Evolutionary conservation across 2,113 vertebrate genomes (phyloP), one percentile per base, ranked within the genome.

Genomic region (Eulemur macaco): DNA sequence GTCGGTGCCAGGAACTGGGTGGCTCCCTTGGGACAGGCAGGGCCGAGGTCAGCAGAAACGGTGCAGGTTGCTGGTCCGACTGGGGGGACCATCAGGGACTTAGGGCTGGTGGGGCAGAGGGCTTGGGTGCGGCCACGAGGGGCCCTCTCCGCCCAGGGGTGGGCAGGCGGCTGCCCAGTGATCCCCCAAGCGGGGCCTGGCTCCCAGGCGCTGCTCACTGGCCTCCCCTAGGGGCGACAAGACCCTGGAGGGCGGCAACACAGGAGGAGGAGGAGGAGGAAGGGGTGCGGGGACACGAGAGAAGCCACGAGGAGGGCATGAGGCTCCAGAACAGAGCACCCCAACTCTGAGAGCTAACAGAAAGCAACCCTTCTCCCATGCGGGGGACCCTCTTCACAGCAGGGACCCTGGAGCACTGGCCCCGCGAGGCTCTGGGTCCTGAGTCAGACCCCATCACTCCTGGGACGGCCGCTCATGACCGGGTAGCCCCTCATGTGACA

Each of bases 131-230:
- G 14, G 58, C 39, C 39, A 20, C 5, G 18, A 27, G 34, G 31
- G 18, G 1, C 31, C 29, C 17, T 0, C 0, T 0, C 15, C 84
- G 69, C 0, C 15, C 0, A 39, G 31, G 47, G 17, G n/a, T 14
- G 21, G 27, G 31, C 54, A 5, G 52, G 21, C 25, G 6, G 0
- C 64, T 34, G 37, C 60, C 54, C 4, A 0, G 25, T 10, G n/a
- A 63, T n/a, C 1, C 11, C 29, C 1, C 1, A 8, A 11, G 37
- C 13, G 0, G 2, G 0, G 6, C 84, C 31, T 37, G n/a, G 71
- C 1, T 0, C 37, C 78, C 42, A 0, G 2, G 47, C 0, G 23
- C 71, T 56, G 21, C 1, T 18, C 64, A 27, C 6, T 54, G 78
- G 15, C 85, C 21, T 34, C 17, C 21, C 29, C 54, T 6, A 14